Base-by-base conservation (phyloP, 2,797 vertebrate genomes). In the Poliocrania exsul region DNA sequence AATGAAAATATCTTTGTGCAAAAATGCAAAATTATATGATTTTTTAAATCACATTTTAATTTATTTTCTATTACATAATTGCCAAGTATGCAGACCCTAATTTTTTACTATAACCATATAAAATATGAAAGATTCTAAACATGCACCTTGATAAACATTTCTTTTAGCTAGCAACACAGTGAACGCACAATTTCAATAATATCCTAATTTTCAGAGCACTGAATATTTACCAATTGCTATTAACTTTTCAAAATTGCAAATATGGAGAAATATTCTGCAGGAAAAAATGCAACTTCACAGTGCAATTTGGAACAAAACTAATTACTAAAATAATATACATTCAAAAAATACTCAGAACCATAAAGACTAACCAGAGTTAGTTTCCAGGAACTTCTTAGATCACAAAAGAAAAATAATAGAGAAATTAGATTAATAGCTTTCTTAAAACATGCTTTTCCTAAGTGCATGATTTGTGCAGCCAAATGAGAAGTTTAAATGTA, bases 351-450 rank as follows among this genome's bases (percentile, higher is more conserved):
- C 35, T 78, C 62, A 73, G 50, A 95, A 70, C 20, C 51, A 19
- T 64, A 83, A 94, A 66, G n/a, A 67, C 35, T 64, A 81, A 81
- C 46, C 37, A 70, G 44, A 77, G n/a, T 62, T 75, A 79, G 21
- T 84, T 84, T 92, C 78, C 83, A 84, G 83, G 75, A 95, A 94
- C 75, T 86, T 84, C 33, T 80, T 54, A 82, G 56, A 19, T 93
- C 73, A 93, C 33, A 91, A 72, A 92, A 86, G 50, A 86, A 94
- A 94, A 97, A 90, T 24, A 72, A n/a, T 31, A 77, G 8, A 88
- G 15, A 92, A 95, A 89, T 42, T 42, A 89, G 74, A 95, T 78
- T 77, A 91, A 96, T 83, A 67, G 50, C 31, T 84, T 95, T 83
- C 75, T 81, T 78, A 71, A 93, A 94, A 91, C 8, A 4, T 86